phyloP scores from a whole-genome alignment of 2,888 invertebrate genomes.

The Yponomeuta malinellus region DNA sequence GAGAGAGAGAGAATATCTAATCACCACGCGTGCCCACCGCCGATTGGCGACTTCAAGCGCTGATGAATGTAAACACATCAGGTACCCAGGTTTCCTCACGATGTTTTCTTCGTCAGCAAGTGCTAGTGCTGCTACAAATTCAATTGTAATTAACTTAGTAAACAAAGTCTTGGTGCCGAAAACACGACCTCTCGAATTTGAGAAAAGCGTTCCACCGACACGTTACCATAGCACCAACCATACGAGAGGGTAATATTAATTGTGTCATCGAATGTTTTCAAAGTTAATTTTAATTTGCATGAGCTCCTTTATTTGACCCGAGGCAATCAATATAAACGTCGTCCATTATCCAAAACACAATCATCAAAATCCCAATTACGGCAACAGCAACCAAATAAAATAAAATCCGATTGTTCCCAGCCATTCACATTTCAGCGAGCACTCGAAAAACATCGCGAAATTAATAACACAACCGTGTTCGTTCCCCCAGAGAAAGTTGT shows the following conservation, averaged over 20 bases:
- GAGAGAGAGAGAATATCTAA: too few relatives aligned
- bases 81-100: too few relatives aligned
- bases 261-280: background rate
- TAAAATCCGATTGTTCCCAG: background rate
- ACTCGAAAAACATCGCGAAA: conserved; percentile 1
- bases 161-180: too few relatives aligned
- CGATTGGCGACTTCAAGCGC: too few relatives aligned
- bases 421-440: background rate
- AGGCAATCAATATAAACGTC: conserved; percentile 1
- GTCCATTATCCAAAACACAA: background rate
- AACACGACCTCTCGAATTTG: too few relatives aligned
- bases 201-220: background rate
- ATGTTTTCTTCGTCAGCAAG: too few relatives aligned
- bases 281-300: background rate
- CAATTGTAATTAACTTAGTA: too few relatives aligned
- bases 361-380: background rate
- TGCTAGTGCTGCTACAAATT: too few relatives aligned
- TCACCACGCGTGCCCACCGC: too few relatives aligned
- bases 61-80: too few relatives aligned
- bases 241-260: background rate
- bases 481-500: conserved; percentile 22
- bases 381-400: background rate
- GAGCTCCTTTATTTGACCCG: background rate
- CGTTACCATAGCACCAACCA: background rate
- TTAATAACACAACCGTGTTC: conserved; percentile 9